Evolutionary conservation across 2,888 invertebrate genomes (phyloP), one percentile per base, ranked within the genome.

Genomic region (Polydrusus tereticollis): DNA sequence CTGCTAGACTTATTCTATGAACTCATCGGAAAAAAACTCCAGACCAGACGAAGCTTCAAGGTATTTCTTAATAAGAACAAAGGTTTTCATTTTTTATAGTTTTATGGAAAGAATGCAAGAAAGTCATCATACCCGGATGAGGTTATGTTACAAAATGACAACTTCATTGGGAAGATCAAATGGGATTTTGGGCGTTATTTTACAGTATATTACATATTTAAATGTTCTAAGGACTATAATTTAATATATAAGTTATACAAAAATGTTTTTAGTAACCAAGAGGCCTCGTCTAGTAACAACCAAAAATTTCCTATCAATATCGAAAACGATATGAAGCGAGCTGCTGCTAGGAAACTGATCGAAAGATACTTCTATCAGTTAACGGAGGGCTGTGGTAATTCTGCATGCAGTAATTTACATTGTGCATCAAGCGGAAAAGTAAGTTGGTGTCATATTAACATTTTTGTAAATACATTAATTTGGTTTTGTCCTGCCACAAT

Each of bases 341-440:
- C 91, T 69, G 91, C 92, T 50, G 96, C 95, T 43, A 94, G 92
- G 85, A 93, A 93, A 85, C 87, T 96, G 76, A 97, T 97, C 77
- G 95, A 96, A 86, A 90, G 94, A 81, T 97, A 97, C 86, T 97
- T 97, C 85, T 95, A 94, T 86, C 96, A 97, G 87, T 87, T 97
- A 76, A 92, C 94, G 45, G 94, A 96, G 84, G 97, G 97, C 78
- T 97, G 97, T 86, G 97, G 97, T 21, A 94, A 95, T 86, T 88
- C 91, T n/a, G 88, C 89, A 80, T 97, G 97, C 86, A 90, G 90
- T 81, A 97, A 97, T 87, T 90, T 90, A 82, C 90, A 92, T 84
- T 97, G 97, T 88, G 96, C 95, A 77, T 97, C 97, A 16, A 95
- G 95, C 86, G 94, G 94, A 80, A 91, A 93, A 87, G 94, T 95